Conservation (phyloP, 2,797 vertebrate genomes). For the Malacoraja senta region DNA sequence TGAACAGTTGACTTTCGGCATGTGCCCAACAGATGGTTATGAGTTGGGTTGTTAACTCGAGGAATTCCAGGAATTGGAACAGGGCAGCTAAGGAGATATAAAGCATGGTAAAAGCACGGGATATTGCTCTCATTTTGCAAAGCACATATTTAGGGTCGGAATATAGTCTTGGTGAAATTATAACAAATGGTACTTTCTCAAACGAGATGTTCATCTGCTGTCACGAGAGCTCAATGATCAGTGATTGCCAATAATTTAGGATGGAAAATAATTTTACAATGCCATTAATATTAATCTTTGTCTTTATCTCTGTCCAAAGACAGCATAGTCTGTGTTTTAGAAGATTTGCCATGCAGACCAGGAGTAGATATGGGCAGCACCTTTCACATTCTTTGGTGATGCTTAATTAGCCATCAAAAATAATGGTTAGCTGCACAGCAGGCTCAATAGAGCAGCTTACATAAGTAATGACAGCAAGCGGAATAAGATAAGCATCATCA, state of each 20-base stretch:
- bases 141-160: neutral
- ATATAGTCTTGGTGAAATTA: neutral
- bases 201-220: neutral
- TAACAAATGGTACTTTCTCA: neutral
- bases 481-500: neutral
- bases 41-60: neutral
- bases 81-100: too few species aligned
- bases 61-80: neutral
- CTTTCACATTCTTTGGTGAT: neutral
- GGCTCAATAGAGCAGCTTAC: neutral
- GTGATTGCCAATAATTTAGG: neutral
- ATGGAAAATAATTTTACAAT: neutral
- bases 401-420: neutral
- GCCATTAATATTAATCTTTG: neutral
- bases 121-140: neutral
- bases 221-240: neutral
- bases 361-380: neutral
- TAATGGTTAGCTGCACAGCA: neutral
- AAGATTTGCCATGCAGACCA: neutral
- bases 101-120: too few species aligned
- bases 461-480: neutral
- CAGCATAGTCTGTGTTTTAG: neutral
- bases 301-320: neutral
- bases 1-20: neutral
- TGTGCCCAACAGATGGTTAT: neutral